Percentiles rank a stretch among this genome's conserved stretches.
Conservation (phyloP, 2,888 invertebrate genomes). For the Tinea semifulvella region DNA sequence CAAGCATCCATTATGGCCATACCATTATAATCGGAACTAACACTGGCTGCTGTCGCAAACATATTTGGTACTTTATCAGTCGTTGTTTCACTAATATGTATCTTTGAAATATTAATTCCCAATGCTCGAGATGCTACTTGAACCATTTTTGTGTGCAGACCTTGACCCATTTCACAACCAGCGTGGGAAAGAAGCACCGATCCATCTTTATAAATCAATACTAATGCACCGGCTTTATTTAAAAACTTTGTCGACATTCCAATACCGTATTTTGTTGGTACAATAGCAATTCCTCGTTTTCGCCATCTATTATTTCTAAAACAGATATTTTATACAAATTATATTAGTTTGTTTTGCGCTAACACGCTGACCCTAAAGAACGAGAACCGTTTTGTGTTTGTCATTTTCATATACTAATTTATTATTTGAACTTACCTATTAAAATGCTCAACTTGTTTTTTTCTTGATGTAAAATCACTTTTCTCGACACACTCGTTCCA, state of each 20-base stretch:
- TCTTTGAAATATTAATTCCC: constrained; percentile 65
- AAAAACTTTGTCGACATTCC: constrained; percentile 71
- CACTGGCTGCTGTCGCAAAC: constrained; percentile 79
- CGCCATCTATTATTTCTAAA: constrained; percentile 73
- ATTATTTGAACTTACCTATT: constrained; percentile 65
- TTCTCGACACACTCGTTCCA: constrained; percentile 72
- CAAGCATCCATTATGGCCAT: constrained; percentile 83
- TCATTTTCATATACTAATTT: no score
- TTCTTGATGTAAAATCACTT: constrained; percentile 62
- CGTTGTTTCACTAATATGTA: constrained; percentile 76
- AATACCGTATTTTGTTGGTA: constrained; percentile 79
- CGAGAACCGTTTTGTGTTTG: no score
- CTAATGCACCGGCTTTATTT: constrained; percentile 80
- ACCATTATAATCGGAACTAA: constrained; percentile 81
- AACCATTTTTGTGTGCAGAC: constrained; percentile 87
- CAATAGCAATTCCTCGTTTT: constrained; percentile 76
- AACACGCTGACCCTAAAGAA: no score
- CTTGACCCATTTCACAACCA: constrained; percentile 91
- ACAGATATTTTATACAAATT: constrained; percentile 16
- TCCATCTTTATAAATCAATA: constrained; percentile 79
- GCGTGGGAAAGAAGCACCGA: constrained; percentile 81
- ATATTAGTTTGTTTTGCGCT: no score
- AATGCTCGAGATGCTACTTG: constrained; percentile 77
- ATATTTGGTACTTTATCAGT: constrained; percentile 86
- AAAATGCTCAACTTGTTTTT: constrained; percentile 61